Evolutionary conservation across 1,140 invertebrate genomes (phyloP).

Genomic region (Tetragonula clypearis): DNA sequence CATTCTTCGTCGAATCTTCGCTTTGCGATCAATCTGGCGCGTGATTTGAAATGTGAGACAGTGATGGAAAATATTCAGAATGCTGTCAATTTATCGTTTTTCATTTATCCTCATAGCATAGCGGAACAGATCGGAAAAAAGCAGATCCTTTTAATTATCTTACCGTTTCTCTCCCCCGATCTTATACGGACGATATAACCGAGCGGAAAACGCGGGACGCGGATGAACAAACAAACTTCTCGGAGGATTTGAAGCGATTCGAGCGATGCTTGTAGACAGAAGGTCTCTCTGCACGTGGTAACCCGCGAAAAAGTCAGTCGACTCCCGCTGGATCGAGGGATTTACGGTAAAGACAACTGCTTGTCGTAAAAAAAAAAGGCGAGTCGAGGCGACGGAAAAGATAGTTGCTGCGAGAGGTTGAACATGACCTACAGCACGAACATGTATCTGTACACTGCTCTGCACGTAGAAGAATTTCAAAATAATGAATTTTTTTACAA

Average conservation of each 20-base stretch:
- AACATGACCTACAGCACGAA: no score
- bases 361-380: constrained; percentile 45
- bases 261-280: constrained; percentile 5
- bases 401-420: not conserved
- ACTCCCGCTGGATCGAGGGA: constrained; percentile 66
- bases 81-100: not conserved
- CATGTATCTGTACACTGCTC: no score
- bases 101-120: not conserved
- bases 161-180: not conserved
- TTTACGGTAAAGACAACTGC: constrained; percentile 68
- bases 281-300: constrained; percentile 49
- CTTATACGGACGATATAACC: not conserved
- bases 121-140: not conserved
- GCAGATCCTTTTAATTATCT: not conserved
- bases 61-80: not conserved
- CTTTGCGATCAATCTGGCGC: no score
- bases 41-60: constrained; percentile 50
- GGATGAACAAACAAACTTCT: constrained; percentile 1
- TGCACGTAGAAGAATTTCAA: no score
- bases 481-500: no score
- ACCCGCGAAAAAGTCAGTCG: constrained; percentile 67
- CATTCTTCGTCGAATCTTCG: no score
- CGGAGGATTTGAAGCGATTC: constrained; percentile 4
- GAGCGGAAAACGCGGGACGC: not conserved
- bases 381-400: constrained; percentile 11